A percentile compares a stretch with the other conserved stretches of the same genome.
phyloP scores from a whole-genome alignment of 2,797 vertebrate species.

The Acanthornis magna region DNA sequence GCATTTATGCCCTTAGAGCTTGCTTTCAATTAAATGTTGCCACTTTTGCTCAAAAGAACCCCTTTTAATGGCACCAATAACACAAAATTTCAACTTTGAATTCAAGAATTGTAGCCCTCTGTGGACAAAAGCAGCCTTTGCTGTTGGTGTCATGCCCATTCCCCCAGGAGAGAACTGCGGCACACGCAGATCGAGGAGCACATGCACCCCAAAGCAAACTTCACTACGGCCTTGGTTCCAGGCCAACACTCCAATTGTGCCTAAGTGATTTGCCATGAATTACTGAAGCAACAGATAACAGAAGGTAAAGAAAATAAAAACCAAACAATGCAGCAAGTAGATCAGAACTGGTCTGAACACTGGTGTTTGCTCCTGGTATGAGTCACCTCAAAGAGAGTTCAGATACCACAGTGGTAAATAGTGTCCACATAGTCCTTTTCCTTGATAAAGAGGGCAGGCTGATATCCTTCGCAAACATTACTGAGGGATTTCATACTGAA shows the following conservation, averaged over 20 bases:
- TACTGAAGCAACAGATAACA: neutral
- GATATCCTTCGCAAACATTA: neutral
- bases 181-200: neutral
- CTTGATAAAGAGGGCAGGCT: neutral
- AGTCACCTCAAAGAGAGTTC: neutral
- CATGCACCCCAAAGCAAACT: neutral
- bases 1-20: neutral
- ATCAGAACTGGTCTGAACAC: neutral
- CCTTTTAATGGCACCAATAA: neutral
- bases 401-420: neutral
- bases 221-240: neutral
- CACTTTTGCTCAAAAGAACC: neutral
- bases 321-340: neutral
- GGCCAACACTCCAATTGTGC: neutral
- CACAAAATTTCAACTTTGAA: neutral
- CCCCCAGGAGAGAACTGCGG: neutral
- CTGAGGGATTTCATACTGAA: neutral
- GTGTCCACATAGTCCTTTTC: neutral
- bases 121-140: neutral
- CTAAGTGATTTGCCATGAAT: neutral
- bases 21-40: neutral
- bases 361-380: accelerated
- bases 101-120: neutral
- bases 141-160: neutral
- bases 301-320: neutral